Evolutionary conservation across 92 coral and sea anemone genomes (phyloP).

Genomic region (Phenganax subtilis): DNA sequence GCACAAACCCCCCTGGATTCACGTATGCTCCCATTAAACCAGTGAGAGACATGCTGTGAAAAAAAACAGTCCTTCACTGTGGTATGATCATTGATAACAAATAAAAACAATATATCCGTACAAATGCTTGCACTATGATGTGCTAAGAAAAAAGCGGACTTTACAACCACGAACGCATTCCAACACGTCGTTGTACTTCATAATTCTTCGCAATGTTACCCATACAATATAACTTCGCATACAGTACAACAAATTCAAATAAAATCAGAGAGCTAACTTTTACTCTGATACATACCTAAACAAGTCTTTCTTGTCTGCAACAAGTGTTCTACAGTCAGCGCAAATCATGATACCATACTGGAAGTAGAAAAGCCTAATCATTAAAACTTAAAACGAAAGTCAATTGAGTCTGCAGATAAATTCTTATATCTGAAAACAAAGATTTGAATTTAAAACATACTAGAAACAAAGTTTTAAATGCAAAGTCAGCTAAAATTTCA

Average conservation of each 20-base stretch:
- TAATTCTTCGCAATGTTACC: not conserved
- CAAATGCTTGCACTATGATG: not conserved
- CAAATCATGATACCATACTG: conserved; percentile 90
- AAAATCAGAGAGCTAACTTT: too few relatives aligned
- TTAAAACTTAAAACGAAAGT: not conserved
- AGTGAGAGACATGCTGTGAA: conserved; percentile 79
- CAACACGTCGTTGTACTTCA: too few relatives aligned
- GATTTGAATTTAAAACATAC: not conserved
- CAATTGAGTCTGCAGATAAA: not conserved
- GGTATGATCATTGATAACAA: not conserved
- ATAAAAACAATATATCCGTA: not conserved
- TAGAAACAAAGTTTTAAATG: too few relatives aligned
- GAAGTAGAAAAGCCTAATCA: not conserved
- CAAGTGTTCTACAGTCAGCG: conserved; percentile 64
- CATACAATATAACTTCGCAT: not conserved
- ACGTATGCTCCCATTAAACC: conserved; percentile 96
- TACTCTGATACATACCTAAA: conserved; percentile 60
- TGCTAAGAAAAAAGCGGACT: not conserved
- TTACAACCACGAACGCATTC: too few relatives aligned
- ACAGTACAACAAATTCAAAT: too few relatives aligned
- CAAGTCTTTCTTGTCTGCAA: conserved; percentile 78
- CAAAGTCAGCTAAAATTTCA: too few relatives aligned
- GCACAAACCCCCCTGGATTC: conserved; percentile 85
- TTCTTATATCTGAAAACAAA: not conserved
- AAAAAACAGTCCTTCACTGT: not conserved